Conservation (phyloP, 2,113 vertebrate genomes). For the Malurus melanocephalus region DNA sequence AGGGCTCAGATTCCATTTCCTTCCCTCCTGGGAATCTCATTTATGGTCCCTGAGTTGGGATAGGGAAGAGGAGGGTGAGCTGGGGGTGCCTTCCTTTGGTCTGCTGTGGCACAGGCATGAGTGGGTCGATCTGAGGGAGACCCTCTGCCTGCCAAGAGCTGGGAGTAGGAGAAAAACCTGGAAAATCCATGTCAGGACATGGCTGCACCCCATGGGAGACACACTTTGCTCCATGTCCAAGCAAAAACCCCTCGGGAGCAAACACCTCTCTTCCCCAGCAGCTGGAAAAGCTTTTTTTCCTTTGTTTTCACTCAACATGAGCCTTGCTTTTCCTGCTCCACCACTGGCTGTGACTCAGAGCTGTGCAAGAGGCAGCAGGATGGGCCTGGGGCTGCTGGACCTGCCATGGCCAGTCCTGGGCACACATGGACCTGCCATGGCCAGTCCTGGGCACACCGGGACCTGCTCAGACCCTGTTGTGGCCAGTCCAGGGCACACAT, state of each 20-base stretch:
- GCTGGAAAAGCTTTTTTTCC: background rate
- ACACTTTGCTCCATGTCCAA: background rate
- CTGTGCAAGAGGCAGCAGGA: background rate
- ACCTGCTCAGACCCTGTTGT: background rate
- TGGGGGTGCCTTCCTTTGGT: background rate
- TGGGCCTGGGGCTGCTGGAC: background rate
- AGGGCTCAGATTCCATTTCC: background rate
- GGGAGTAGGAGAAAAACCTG: background rate
- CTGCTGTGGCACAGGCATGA: accelerated
- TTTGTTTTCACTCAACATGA: background rate
- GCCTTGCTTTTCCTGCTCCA: background rate
- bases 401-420: background rate
- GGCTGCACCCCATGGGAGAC: accelerated
- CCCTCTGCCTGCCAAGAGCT: background rate
- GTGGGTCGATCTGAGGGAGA: background rate
- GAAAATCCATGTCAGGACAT: accelerated
- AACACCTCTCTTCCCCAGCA: background rate
- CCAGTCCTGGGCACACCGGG: background rate
- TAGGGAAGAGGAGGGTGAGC: background rate
- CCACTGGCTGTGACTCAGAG: background rate
- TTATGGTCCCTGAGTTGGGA: accelerated
- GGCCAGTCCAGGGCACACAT: background rate
- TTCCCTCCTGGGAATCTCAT: background rate
- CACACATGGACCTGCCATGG: background rate
- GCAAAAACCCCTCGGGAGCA: background rate